A percentile compares a stretch with the other conserved stretches of the same genome.
Conservation (phyloP, 2,888 invertebrate genomes). For the Balanococcus diminutus region DNA sequence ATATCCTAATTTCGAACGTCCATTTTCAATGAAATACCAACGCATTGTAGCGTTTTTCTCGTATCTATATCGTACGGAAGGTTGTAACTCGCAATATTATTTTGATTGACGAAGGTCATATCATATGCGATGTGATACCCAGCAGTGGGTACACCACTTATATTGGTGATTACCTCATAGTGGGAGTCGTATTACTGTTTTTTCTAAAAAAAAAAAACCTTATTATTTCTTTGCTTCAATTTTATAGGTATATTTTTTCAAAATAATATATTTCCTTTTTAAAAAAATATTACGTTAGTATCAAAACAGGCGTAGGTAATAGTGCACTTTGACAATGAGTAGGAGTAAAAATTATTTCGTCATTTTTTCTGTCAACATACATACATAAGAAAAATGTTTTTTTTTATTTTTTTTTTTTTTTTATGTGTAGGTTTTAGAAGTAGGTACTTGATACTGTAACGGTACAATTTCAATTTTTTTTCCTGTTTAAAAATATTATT, state of each 20-base stretch:
- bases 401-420: too few relatives aligned
- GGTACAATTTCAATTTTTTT: too few relatives aligned
- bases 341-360: background rate
- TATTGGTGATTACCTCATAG: background rate
- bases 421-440: too few relatives aligned
- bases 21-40: background rate
- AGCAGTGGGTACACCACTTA: background rate
- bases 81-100: conserved; percentile 4
- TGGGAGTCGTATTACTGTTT: background rate
- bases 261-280: background rate
- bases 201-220: background rate
- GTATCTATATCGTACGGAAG: background rate
- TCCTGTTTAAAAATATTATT: too few relatives aligned
- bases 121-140: background rate
- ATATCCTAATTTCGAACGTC: background rate
- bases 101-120: conserved; percentile 31
- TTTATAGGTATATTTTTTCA: background rate
- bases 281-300: background rate
- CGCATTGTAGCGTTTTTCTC: background rate
- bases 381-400: background rate
- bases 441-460: too few relatives aligned
- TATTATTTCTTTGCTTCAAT: background rate
- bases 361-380: background rate
- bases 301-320: background rate
- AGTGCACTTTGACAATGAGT: background rate